Conservation (phyloP, 2,113 vertebrate genomes). For the Orycteropus afer region DNA sequence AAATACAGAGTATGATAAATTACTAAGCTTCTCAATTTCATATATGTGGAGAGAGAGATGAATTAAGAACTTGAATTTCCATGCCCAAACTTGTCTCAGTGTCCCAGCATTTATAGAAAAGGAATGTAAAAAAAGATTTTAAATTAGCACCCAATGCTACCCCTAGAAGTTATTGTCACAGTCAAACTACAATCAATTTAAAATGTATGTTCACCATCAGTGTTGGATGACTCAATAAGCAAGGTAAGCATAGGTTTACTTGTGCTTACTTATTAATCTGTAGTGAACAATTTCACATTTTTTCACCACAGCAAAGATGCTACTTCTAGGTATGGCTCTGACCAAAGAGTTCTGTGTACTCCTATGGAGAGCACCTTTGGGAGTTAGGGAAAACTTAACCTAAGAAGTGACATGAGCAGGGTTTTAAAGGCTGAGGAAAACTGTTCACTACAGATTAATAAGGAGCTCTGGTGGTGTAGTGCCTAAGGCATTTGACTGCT, state of each 20-base stretch:
- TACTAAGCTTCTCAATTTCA: conserved; percentile 72
- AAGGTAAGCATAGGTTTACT: background rate
- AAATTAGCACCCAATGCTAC: conserved; percentile 68
- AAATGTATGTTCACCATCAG: conserved; percentile 65
- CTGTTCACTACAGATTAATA: background rate
- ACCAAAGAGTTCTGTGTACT: no score
- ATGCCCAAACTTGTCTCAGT: conserved; percentile 75
- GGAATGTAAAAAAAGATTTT: conserved; percentile 40
- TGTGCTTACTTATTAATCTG: background rate
- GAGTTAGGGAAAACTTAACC: background rate
- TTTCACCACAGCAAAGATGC: background rate
- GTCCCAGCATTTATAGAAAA: conserved; percentile 50
- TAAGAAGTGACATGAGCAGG: background rate
- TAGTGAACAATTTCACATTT: background rate
- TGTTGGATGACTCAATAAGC: background rate
- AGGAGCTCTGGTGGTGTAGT: no score
- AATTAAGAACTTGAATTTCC: conserved; percentile 71
- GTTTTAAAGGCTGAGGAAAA: background rate
- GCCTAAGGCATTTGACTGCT: no score
- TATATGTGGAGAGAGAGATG: conserved; percentile 67
- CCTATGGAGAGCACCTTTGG: no score
- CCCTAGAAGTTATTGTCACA: conserved; percentile 73
- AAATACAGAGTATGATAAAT: conserved; percentile 80
- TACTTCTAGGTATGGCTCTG: background rate
- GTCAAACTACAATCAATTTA: conserved; percentile 71